Conservation (phyloP, 2,113 vertebrate species). For the Dolichotis patagonum region DNA sequence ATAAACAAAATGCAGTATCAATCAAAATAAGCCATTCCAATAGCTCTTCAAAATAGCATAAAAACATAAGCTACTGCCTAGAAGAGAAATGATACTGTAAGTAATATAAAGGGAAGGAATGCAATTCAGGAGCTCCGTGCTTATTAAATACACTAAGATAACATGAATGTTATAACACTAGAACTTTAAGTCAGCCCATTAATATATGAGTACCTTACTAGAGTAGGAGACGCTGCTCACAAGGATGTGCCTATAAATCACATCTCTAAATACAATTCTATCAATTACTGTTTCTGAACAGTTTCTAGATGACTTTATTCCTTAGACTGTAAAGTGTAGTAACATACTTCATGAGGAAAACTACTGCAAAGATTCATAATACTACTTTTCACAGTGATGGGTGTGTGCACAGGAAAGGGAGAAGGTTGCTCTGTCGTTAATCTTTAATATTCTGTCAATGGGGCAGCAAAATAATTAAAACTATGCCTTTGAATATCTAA, state of each 20-base stretch:
- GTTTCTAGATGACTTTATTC: slow-evolving; percentile 68
- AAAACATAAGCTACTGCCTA: neutral
- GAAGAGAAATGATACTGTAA: neutral
- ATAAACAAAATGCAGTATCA: neutral
- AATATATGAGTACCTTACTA: neutral
- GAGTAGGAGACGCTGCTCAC: neutral
- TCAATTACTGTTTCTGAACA: slow-evolving; percentile 78
- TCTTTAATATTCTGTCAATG: slow-evolving; percentile 51
- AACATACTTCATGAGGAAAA: slow-evolving; percentile 55
- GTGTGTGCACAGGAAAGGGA: neutral
- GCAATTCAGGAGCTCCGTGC: neutral
- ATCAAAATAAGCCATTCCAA: neutral
- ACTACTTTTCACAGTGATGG: neutral
- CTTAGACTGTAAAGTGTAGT: slow-evolving; percentile 66
- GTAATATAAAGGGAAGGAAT: neutral
- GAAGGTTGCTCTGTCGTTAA: slow-evolving; percentile 33
- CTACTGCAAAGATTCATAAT: slow-evolving; percentile 37
- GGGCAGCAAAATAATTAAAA: slow-evolving; percentile 68
- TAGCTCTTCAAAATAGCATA: neutral
- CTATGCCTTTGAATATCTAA: slow-evolving; percentile 55
- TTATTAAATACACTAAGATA: slow-evolving; percentile 30
- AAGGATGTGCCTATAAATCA: slow-evolving; percentile 69
- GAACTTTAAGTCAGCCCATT: neutral
- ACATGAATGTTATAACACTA: neutral
- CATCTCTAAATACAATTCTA: slow-evolving; percentile 63